Evolutionary conservation across 2,888 invertebrate genomes (phyloP).

Genomic region (Strigamia crassipes): DNA sequence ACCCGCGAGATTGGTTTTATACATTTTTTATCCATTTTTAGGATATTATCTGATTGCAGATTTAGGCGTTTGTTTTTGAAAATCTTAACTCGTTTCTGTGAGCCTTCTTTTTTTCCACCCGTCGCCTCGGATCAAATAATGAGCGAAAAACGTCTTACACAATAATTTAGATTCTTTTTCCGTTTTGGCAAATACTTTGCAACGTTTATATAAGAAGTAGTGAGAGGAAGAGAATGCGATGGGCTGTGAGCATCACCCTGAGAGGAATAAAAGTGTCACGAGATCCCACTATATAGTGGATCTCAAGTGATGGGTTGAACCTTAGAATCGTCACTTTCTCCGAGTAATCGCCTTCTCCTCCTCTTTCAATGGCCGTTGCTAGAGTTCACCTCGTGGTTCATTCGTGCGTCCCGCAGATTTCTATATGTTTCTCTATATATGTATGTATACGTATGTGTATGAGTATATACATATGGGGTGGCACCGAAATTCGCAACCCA

Average conservation of each 20-base stretch:
- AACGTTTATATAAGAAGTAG: slow-evolving; percentile 42
- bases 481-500: background rate
- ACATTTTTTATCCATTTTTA: slow-evolving; percentile 20
- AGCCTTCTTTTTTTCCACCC: too few relatives aligned
- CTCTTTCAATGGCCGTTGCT: slow-evolving; percentile 25
- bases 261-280: slow-evolving; percentile 42
- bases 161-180: slow-evolving; percentile 40
- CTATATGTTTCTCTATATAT: background rate
- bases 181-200: slow-evolving; percentile 42
- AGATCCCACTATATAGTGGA: slow-evolving; percentile 42
- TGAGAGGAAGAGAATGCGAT: slow-evolving; percentile 39
- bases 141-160: slow-evolving; percentile 1
- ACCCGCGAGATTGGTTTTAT: background rate
- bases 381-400: slow-evolving; percentile 23
- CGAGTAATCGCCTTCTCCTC: slow-evolving; percentile 35
- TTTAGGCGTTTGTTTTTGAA: slow-evolving; percentile 20
- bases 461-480: too few relatives aligned
- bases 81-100: background rate
- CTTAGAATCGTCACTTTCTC: slow-evolving; percentile 36
- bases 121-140: background rate
- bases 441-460: background rate
- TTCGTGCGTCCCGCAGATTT: slow-evolving; percentile 40
- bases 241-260: slow-evolving; percentile 36
- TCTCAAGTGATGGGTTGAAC: slow-evolving; percentile 42
- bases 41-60: slow-evolving; percentile 36